These are phyloP conservation scores for Pagrus major DNA, from an alignment of 2,113 vertebrate species.

Conservation along the genomic window DNA sequence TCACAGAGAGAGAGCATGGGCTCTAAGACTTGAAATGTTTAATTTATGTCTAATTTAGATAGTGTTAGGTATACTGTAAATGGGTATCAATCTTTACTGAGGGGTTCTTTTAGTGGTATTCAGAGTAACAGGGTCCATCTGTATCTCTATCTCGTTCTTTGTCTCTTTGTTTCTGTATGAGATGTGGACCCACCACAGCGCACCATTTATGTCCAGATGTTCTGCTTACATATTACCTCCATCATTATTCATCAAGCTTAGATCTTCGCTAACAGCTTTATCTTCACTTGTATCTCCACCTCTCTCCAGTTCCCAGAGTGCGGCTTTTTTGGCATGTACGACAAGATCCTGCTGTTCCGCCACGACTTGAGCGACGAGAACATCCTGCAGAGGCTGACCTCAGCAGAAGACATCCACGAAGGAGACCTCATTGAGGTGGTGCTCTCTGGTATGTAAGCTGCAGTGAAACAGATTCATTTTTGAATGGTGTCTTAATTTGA, in stretches of 20 bases:
- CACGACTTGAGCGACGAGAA: constrained; percentile 96
- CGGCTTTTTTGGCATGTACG: constrained; percentile 99
- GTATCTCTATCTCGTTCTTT: neutral
- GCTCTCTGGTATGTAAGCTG: constrained; percentile 89
- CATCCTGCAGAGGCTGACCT: constrained; percentile 95
- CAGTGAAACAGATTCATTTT: neutral
- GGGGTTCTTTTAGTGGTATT: constrained; percentile 25
- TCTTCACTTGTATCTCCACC: constrained; percentile 61
- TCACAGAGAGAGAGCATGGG: neutral
- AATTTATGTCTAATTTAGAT: constrained; percentile 11
- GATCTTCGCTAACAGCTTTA: neutral
- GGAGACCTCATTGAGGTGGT: constrained; percentile 98
- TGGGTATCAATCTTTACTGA: neutral
- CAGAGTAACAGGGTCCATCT: neutral
- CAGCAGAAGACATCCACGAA: constrained; percentile 95
- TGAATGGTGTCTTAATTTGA: neutral
- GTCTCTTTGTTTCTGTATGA: neutral
- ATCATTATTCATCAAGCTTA: neutral
- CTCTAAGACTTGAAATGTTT: constrained; percentile 4
- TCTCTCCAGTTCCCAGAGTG: constrained; percentile 95
- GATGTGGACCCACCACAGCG: neutral
- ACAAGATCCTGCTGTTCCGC: constrained; percentile 98
- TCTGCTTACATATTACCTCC: neutral
- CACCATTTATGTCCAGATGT: neutral
- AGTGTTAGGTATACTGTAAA: neutral